Evolutionary conservation across 2,888 invertebrate genomes (phyloP), one percentile per base, ranked within the genome.

Genomic region (Zeuzera pyrina): DNA sequence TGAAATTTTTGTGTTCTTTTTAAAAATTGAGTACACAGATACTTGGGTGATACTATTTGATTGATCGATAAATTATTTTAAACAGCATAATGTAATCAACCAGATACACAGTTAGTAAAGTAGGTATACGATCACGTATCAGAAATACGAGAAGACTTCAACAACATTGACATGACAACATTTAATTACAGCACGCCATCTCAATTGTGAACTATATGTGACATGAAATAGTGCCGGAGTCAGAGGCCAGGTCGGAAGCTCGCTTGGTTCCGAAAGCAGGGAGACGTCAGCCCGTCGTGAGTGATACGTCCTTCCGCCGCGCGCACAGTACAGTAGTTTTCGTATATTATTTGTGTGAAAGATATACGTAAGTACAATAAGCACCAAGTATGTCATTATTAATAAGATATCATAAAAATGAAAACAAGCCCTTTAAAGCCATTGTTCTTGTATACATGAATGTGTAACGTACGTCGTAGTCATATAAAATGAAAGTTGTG

Each of bases 271-370:
- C 69, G 74, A 72, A 74, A 69, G 73, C 73, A 66, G 59, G 52
- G 74, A 65, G 66, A 55, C 71, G 68, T 65, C 69, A 63, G 62
- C 54, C 57, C 51, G 49, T 52, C 59, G 59, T 61, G 71, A 73
- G 67, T 73, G 79, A 74, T 73, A 71, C 61, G 71, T 78, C 77
- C 79, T 79, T 81, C 78, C 79, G 76, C 58, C 50, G 45, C 57
- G 39, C 46, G 61, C 62, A 8, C 12, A 12, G 25, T 25, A 12
- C 25, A n/a, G n/a, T n/a, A n/a, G n/a, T n/a, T n/a, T n/a, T n/a
- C n/a, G n/a, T n/a, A n/a, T n/a, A n/a, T n/a, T n/a, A n/a, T n/a
- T n/a, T n/a, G n/a, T n/a, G n/a, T 3, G n/a, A 22, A 22, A 21
- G 11, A 22, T 22, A 22, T 22, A 5, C 11, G 11, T 11, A n/a